Evolutionary conservation across 2,888 invertebrate genomes (phyloP).

Genomic region (Cecidostiba fungosa): DNA sequence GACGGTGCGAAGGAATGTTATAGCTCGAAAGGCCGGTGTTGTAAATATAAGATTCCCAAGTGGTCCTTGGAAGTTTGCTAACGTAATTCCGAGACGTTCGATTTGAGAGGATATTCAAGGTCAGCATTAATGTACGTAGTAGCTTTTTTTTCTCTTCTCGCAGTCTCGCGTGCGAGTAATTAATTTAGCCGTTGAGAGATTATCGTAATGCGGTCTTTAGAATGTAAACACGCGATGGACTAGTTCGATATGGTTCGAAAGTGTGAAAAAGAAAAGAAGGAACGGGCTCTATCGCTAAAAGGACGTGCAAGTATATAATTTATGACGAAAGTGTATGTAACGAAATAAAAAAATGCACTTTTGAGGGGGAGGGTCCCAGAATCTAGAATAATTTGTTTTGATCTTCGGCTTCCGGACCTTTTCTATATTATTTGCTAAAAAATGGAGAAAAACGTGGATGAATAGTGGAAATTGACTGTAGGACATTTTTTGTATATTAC

Average conservation of each 20-base stretch:
- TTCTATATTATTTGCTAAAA: too few species aligned
- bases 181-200: background rate
- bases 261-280: background rate
- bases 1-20: constrained; percentile 21
- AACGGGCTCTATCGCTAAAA: too few species aligned
- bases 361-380: too few species aligned
- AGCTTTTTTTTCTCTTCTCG: background rate
- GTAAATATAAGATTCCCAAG: background rate
- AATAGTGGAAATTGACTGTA: too few species aligned
- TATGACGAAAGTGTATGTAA: too few species aligned
- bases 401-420: too few species aligned
- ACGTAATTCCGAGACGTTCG: background rate
- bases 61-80: constrained; percentile 4
- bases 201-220: background rate
- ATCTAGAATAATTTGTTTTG: too few species aligned
- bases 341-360: too few species aligned
- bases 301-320: too few species aligned
- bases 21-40: background rate
- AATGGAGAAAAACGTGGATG: too few species aligned
- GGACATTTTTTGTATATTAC: too few species aligned
- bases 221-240: background rate
- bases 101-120: background rate
- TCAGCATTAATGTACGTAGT: background rate
- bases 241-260: background rate
- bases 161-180: background rate